Percentiles rank a stretch among this genome's conserved stretches.
Evolutionary conservation across 2,797 vertebrate genomes (phyloP).

Genomic region (Parauchenoglanis punctatus): DNA sequence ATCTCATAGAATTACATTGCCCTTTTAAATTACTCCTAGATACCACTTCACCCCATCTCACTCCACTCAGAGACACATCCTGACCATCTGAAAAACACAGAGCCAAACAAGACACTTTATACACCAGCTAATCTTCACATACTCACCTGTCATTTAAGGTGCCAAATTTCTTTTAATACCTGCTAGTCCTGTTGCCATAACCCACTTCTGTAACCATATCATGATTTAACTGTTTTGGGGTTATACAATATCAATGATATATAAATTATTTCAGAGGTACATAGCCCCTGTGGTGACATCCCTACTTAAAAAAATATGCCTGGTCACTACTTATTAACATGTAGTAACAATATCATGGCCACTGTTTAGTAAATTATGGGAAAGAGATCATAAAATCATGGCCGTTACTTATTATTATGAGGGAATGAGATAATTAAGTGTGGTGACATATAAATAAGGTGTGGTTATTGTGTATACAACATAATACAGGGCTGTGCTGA

Average conservation of each 20-base stretch:
- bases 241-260: conserved; percentile 1
- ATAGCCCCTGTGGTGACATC: not conserved
- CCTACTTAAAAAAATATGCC: not conserved
- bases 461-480: not conserved
- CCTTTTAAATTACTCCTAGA: conserved; percentile 61
- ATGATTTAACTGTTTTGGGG: conserved; percentile 24
- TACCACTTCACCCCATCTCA: conserved; percentile 28
- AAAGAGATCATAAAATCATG: not conserved
- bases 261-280: not conserved
- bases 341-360: not conserved
- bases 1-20: conserved; percentile 63
- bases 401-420: not conserved
- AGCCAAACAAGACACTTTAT: conserved; percentile 50
- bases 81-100: conserved; percentile 40
- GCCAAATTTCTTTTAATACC: conserved; percentile 39
- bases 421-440: not conserved
- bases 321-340: not conserved
- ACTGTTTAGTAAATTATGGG: not conserved
- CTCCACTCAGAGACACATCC: conserved; percentile 36
- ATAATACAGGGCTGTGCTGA: too few species aligned
- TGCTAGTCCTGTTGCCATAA: conserved; percentile 18
- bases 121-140: conserved; percentile 41
- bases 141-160: conserved; percentile 41
- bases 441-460: not conserved
- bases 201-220: conserved; percentile 18